A percentile compares a stretch with the other conserved stretches of the same genome.
phyloP scores from a whole-genome alignment of 1,140 invertebrate genomes.

The Oryctes rhinoceros region DNA sequence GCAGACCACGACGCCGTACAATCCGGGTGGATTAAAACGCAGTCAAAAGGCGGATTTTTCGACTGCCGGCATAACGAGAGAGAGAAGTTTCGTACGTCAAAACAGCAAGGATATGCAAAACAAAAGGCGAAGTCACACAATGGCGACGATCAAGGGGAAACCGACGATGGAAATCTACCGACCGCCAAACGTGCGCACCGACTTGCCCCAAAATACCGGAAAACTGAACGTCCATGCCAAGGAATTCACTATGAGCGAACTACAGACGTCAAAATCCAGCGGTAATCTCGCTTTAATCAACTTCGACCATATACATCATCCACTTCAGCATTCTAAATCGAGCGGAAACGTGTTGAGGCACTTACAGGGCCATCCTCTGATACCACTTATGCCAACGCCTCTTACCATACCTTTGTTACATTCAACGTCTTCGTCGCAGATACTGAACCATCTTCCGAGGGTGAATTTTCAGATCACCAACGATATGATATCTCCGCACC shows the following conservation, averaged over 20 bases:
- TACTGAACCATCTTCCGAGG: slow-evolving; percentile 57
- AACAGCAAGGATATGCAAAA: slow-evolving; percentile 57
- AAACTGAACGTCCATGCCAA: slow-evolving; percentile 85
- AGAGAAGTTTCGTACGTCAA: slow-evolving; percentile 57
- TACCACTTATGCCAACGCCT: slow-evolving; percentile 57
- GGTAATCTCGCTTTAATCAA: slow-evolving; percentile 63
- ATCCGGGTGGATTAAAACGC: slow-evolving; percentile 51
- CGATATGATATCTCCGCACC: slow-evolving; percentile 50
- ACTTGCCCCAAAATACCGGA: slow-evolving; percentile 53
- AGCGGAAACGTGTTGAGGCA: slow-evolving; percentile 68
- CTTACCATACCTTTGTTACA: slow-evolving; percentile 60
- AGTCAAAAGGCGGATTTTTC: slow-evolving; percentile 58
- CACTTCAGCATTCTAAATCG: slow-evolving; percentile 69
- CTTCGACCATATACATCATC: slow-evolving; percentile 61
- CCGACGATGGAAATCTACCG: slow-evolving; percentile 87
- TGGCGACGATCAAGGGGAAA: slow-evolving; percentile 71
- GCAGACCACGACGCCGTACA: slow-evolving; percentile 32
- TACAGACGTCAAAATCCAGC: slow-evolving; percentile 71
- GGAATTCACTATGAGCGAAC: slow-evolving; percentile 79
- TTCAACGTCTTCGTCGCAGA: slow-evolving; percentile 58
- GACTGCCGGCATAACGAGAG: slow-evolving; percentile 50
- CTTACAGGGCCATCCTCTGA: slow-evolving; percentile 56
- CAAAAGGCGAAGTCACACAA: slow-evolving; percentile 66
- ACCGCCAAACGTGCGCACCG: slow-evolving; percentile 76
- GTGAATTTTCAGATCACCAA: slow-evolving; percentile 59